These are phyloP conservation scores for Resseliella maxima DNA, from an alignment of 2,888 invertebrate species.

Conservation along the genomic window DNA sequence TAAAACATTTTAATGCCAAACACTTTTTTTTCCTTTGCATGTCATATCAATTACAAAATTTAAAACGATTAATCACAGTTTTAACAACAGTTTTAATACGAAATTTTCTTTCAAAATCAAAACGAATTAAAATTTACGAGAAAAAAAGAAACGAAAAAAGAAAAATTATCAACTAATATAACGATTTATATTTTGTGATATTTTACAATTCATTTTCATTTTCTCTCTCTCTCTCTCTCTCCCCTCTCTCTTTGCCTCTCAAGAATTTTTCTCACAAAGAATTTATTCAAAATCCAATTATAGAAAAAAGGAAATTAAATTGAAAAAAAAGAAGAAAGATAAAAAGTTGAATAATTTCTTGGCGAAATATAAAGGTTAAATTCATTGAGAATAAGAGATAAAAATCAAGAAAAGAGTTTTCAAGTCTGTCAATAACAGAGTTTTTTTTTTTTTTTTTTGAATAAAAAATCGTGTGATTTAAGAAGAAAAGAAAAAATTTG, in stretches of 20 bases:
- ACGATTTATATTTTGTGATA: background rate
- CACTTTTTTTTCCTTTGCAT: background rate
- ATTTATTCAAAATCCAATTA: background rate
- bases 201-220: background rate
- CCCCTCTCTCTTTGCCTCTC: too few species aligned
- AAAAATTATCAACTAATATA: background rate
- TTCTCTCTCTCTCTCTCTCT: too few species aligned
- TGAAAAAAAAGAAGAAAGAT: background rate
- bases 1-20: background rate
- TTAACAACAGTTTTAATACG: background rate
- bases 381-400: background rate
- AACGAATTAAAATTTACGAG: too few species aligned
- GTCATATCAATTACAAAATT: background rate
- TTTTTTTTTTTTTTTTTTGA: background rate
- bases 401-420: background rate
- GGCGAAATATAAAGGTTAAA: background rate
- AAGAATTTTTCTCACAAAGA: slow-evolving; percentile 3
- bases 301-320: background rate
- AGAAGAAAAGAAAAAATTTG: background rate
- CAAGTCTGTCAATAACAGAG: background rate
- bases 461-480: too few species aligned
- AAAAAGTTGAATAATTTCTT: background rate
- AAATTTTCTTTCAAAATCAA: too few species aligned
- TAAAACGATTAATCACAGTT: background rate
- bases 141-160: too few species aligned